phyloP scores from a whole-genome alignment of 2,113 vertebrate species.

The Coturnix japonica region DNA sequence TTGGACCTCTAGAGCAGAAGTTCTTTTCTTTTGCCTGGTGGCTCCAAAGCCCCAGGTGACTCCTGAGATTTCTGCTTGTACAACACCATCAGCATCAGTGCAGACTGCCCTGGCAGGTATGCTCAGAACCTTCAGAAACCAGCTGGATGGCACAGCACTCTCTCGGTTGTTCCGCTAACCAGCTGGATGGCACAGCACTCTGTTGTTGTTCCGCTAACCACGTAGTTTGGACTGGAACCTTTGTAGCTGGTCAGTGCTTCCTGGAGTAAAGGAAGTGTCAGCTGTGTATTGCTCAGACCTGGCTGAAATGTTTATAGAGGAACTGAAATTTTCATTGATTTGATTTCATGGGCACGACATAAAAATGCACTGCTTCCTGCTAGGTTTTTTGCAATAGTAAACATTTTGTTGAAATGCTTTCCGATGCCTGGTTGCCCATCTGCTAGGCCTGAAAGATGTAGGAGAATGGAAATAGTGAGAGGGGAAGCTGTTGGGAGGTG shows the following conservation, averaged over 20 bases:
- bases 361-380: constrained; percentile 52
- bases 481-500: not conserved
- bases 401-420: constrained; percentile 46
- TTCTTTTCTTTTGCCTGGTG: not conserved
- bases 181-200: not conserved
- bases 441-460: not conserved
- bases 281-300: constrained; percentile 54
- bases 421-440: not conserved
- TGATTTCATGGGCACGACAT: constrained; percentile 39
- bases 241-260: constrained; percentile 41
- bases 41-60: not conserved
- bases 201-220: not conserved
- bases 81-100: not conserved
- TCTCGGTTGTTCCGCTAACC: not conserved
- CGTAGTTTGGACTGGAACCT: constrained; percentile 32
- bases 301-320: constrained; percentile 70
- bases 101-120: not conserved
- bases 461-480: not conserved
- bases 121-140: not conserved
- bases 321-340: constrained; percentile 66
- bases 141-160: not conserved
- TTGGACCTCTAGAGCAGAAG: not conserved
- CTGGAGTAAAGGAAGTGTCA: constrained; percentile 58
- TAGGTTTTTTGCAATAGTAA: constrained; percentile 39
- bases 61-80: not conserved